Evolutionary conservation across 1,140 invertebrate genomes (phyloP), one percentile per base, ranked within the genome.

Genomic region (Plutomurus gul): DNA sequence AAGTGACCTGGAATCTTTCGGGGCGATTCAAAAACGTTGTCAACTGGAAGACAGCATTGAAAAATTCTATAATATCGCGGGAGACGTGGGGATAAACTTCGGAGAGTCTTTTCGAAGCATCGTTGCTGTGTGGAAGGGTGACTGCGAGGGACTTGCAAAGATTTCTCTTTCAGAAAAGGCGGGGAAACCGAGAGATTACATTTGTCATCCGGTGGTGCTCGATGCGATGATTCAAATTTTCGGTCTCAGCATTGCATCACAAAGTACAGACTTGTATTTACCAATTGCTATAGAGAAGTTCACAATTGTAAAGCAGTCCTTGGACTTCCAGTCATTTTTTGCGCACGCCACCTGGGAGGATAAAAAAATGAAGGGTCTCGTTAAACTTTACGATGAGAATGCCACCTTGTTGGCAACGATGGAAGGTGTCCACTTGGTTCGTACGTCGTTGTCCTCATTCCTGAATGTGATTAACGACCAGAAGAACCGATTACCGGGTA

Each of bases 161-260:
- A 16, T 70, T 37, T n/a, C 27, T 11, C 20, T 37, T 33, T n/a
- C 60, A 2, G 10, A 2, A 5, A 20, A 33, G 0, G 16, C 11
- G 4, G 27, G 33, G 16, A 37, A 36, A 16, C 20, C 25, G 4
- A 51, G 25, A 22, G 27, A 33, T 70, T 70, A 70, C 11, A 37
- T 70, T 36, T 70, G 27, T 16, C 60, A 70, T 20, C 60, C 60
- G 5, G 33, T 37, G 6, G 33, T 70, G 1, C 18, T 70, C 6
- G 60, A 70, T 8, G 60, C 60, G 5, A 70, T 70, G 60, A 70
- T 70, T 30, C 60, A 70, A 70, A 70, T 30, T 5, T 6, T 70
- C 5, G 60, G 27, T 18, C 18, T 70, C 11, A 36, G 60, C 16
- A 70, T 70, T 30, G 60, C 27, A 5, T 18, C 20, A 33, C n/a